Evolutionary conservation across 2,113 vertebrate species (phyloP).

Genomic region (Copsychus sechellarum): DNA sequence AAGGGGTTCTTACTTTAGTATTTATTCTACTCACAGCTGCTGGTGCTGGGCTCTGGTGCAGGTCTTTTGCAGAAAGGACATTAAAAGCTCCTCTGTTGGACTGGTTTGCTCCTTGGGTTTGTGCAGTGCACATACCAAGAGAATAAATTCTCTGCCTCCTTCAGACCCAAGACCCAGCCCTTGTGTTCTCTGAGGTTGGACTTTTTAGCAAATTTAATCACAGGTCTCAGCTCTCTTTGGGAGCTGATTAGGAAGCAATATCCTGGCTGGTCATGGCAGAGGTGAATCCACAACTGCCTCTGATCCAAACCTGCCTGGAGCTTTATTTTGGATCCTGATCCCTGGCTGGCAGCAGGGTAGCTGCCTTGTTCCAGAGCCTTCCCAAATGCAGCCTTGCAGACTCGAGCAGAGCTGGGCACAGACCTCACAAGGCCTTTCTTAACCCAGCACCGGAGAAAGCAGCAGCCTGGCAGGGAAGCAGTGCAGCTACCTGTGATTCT

Average conservation of each 20-base stretch:
- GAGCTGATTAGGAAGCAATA: neutral
- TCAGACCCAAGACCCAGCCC: neutral
- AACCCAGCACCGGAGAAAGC: neutral
- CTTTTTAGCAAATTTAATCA: neutral
- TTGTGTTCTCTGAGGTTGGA: neutral
- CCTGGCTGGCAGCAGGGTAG: neutral
- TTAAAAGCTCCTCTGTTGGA: neutral
- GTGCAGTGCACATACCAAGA: neutral
- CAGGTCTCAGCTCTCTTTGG: neutral
- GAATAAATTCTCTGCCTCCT: neutral
- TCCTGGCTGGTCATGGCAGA: neutral
- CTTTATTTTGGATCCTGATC: no score
- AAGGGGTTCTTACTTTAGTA: neutral
- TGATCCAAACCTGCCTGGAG: neutral
- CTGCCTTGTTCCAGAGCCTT: neutral
- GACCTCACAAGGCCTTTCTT: neutral
- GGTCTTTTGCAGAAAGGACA: neutral
- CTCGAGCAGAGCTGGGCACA: neutral
- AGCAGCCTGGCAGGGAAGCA: slow-evolving; percentile 26
- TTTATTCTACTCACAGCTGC: neutral
- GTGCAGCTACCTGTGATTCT: slow-evolving; percentile 30
- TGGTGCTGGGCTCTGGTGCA: neutral
- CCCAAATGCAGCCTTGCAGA: neutral
- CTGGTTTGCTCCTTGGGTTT: neutral
- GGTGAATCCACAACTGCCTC: neutral